A percentile compares a stretch with the other conserved stretches of the same genome.
phyloP scores from a whole-genome alignment of 2,888 invertebrate species.

The Dorcus parallelipipedus region DNA sequence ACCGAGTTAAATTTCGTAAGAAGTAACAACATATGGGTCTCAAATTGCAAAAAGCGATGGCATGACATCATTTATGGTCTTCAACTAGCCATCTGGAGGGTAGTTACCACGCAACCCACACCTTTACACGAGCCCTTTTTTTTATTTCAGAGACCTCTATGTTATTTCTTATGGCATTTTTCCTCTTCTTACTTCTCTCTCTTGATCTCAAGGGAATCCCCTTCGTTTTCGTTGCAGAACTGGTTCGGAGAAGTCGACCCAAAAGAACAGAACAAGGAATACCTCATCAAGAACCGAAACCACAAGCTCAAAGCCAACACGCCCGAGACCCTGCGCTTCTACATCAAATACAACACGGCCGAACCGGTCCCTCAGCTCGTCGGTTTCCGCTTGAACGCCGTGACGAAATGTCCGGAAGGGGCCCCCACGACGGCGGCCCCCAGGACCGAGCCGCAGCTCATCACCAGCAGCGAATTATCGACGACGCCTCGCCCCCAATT shows the following conservation, averaged over 20 bases:
- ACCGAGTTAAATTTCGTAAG: too few relatives aligned
- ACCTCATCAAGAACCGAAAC: constrained; percentile 57
- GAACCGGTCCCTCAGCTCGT: constrained; percentile 50
- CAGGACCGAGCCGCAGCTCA: constrained; percentile 41
- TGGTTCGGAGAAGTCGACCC: constrained; percentile 58
- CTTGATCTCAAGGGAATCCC: too few relatives aligned
- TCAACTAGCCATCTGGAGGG: too few relatives aligned
- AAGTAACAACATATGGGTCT: too few relatives aligned
- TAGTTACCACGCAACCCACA: too few relatives aligned
- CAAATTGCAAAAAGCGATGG: too few relatives aligned
- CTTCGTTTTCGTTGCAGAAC: constrained; percentile 36
- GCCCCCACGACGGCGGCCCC: constrained; percentile 37
- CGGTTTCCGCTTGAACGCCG: constrained; percentile 56
- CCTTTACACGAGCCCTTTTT: too few relatives aligned
- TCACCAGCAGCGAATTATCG: constrained; percentile 27
- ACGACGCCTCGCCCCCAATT: constrained; percentile 16
- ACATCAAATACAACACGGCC: constrained; percentile 58
- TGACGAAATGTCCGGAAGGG: constrained; percentile 55
- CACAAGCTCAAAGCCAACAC: constrained; percentile 58
- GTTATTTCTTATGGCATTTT: constrained; percentile 29
- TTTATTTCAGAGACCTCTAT: too few relatives aligned
- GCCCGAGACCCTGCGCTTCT: constrained; percentile 56
- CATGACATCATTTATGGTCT: too few relatives aligned
- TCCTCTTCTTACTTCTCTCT: constrained; percentile 38
- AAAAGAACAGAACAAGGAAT: constrained; percentile 55